Base-by-base conservation (phyloP, 2,113 vertebrate genomes). In the Silurus glanis region DNA sequence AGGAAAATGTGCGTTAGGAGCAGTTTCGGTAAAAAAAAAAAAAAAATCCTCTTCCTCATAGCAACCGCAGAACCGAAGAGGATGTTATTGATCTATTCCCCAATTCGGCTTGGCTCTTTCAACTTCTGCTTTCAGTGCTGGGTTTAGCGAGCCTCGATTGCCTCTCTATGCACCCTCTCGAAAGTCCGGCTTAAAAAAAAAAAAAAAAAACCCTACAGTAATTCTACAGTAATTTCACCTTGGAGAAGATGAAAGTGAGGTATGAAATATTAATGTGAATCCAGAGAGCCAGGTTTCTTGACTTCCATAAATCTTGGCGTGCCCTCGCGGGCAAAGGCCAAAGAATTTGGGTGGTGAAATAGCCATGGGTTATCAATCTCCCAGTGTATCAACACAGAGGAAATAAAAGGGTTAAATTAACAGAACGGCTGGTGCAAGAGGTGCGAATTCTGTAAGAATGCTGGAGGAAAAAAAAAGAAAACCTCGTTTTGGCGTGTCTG, bases 251-350 rank as follows among this genome's bases (percentile, higher is more conserved):
- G 88, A 90, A 89, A 90, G 89, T 58, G 51, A 81, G 76, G 80
- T 78, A 90, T 90, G 80, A 90, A 91, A 91, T 88, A 90, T 90
- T 89, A 86, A 91, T 90, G 84, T 5, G 83, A 86, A 87, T 64
- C 87, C 84, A 87, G 88, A 53, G 21, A 58, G 82, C 83, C 71
- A 51, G 28, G 62, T 74, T 37, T 83, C 69, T 79, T 75, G 76
- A 67, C 62, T 83, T 84, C 80, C 86, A 89, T 90, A 88, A 83
- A 90, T 91, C 89, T 87, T 86, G 64, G 78, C 56, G 79, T 47
- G n/a, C 64, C 64, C 78, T 12, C 66, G 58, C 59, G 59, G 59
- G 58, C 75, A 81, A 84, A 69, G 84, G 71, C 12, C 55, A 82
- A 37, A 66, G 84, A 82, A 82, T 87, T 83, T 71, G 58, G 55